phyloP scores from a whole-genome alignment of 1,140 invertebrate species.

The Ptiloglossa arizonensis region DNA sequence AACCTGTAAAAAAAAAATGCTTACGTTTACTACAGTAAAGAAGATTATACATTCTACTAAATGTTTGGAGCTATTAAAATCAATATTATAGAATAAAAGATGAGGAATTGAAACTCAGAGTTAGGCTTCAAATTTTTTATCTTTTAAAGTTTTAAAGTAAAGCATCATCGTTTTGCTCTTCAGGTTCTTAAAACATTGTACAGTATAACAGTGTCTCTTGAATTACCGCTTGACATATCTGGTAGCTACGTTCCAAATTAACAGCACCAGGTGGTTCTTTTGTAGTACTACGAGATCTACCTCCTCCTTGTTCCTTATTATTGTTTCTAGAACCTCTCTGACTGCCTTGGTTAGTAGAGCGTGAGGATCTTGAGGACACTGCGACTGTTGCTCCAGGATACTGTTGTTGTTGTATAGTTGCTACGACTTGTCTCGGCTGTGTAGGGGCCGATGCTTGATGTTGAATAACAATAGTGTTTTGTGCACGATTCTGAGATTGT shows the following conservation, averaged over 20 bases:
- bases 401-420: constrained; percentile 70
- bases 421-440: constrained; percentile 75
- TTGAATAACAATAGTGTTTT: constrained; percentile 75
- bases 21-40: not conserved
- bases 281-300: constrained; percentile 83
- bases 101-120: not conserved
- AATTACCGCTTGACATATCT: constrained; percentile 95
- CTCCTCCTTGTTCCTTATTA: constrained; percentile 76
- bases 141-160: not conserved
- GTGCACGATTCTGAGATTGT: constrained; percentile 69
- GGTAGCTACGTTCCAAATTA: constrained; percentile 95
- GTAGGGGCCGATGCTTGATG: constrained; percentile 67
- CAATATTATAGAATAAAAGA: no score
- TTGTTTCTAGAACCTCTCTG: constrained; percentile 78
- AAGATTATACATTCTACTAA: not conserved
- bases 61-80: not conserved
- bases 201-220: not conserved
- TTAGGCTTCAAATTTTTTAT: no score
- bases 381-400: constrained; percentile 75
- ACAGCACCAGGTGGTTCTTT: constrained; percentile 93
- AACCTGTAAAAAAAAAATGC: constrained; percentile 67
- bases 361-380: constrained; percentile 81
- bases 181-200: not conserved
- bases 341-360: constrained; percentile 79
- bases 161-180: no score